Evolutionary conservation across 1,140 invertebrate genomes (phyloP).

Genomic region (Rhagoletis pomonella): DNA sequence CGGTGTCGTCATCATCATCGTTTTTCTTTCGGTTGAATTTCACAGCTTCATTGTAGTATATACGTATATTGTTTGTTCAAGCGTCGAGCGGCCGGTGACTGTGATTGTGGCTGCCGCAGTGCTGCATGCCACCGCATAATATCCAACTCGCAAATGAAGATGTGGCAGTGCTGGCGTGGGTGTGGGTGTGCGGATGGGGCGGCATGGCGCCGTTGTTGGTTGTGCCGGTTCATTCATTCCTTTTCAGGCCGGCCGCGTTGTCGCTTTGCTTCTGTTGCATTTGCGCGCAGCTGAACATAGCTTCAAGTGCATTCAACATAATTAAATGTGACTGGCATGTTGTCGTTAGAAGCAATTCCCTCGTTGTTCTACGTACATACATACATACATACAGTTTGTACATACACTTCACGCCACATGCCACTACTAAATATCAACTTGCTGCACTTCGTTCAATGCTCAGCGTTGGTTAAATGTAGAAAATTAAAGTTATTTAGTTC

Average conservation of each 20-base stretch:
- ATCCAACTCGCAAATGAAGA: constrained; percentile 3
- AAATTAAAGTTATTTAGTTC: constrained; percentile 50
- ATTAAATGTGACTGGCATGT: constrained; percentile 52
- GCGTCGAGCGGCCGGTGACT: not conserved
- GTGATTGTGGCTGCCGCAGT: not conserved
- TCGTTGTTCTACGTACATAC: not conserved
- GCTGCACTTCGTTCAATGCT: not conserved
- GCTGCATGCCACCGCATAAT: constrained; percentile 38
- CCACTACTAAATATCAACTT: not conserved
- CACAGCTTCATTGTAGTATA: not conserved
- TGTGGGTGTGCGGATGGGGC: too few species aligned
- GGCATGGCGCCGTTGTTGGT: not conserved
- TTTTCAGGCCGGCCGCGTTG: constrained; percentile 12
- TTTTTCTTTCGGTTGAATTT: constrained; percentile 33
- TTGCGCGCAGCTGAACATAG: constrained; percentile 22
- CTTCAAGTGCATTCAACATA: constrained; percentile 51
- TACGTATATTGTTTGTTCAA: constrained; percentile 36
- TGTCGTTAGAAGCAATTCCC: constrained; percentile 48
- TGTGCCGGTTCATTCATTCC: not conserved
- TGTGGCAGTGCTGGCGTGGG: not conserved
- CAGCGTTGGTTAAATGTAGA: constrained; percentile 36
- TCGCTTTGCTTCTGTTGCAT: constrained; percentile 12
- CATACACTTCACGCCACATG: not conserved
- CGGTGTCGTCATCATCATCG: not conserved
- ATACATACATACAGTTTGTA: not conserved